These are phyloP conservation scores for Trachelus tabidus DNA, from an alignment of 2,888 invertebrate species.

Conservation along the genomic window DNA sequence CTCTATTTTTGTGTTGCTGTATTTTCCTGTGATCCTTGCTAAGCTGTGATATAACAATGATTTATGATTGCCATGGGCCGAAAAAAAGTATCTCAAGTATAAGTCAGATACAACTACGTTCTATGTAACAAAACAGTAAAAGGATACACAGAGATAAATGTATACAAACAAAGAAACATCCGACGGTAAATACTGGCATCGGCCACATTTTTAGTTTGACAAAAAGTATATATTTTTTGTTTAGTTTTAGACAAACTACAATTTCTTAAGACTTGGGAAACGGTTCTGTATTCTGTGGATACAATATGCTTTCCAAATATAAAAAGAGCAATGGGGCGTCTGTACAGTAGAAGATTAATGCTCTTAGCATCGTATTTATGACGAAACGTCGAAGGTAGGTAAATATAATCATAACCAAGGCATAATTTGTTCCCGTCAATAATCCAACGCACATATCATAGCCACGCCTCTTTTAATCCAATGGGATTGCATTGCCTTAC, in stretches of 20 bases:
- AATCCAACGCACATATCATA: constrained; percentile 69
- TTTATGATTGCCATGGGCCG: neutral
- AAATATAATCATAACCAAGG: neutral
- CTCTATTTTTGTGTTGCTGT: neutral
- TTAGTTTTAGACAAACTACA: neutral
- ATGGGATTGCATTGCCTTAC: constrained; percentile 68
- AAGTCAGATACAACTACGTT: no score
- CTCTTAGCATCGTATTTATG: neutral
- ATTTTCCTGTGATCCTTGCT: neutral
- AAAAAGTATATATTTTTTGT: neutral
- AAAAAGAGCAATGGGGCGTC: neutral
- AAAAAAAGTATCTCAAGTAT: neutral
- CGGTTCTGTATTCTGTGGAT: neutral
- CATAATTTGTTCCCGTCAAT: constrained; percentile 50
- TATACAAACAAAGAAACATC: neutral
- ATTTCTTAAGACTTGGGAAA: neutral
- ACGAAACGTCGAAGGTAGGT: neutral
- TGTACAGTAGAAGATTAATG: neutral
- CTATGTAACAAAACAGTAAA: neutral
- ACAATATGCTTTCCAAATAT: neutral
- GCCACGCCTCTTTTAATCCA: constrained; percentile 76
- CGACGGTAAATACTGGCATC: neutral
- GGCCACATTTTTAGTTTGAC: neutral
- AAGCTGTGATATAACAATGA: neutral
- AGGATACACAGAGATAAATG: neutral